Evolutionary conservation across 2,888 invertebrate species (phyloP).

Genomic region (Patella ulyssiponensis): DNA sequence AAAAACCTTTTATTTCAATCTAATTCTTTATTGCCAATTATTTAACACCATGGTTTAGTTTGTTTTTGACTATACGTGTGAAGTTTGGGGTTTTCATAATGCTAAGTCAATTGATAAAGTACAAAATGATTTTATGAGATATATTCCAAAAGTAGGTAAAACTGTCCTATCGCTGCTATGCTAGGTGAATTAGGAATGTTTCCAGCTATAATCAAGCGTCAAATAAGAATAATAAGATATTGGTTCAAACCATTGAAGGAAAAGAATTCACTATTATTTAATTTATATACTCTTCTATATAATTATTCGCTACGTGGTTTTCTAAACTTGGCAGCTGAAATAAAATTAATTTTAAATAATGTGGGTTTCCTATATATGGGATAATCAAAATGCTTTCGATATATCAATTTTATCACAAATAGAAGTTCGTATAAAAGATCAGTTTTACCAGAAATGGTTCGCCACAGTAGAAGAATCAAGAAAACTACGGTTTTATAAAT

Average conservation of each 20-base stretch:
- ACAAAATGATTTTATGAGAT: conserved; percentile 16
- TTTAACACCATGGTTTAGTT: too few relatives aligned
- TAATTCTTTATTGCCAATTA: too few relatives aligned
- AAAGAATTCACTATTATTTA: neutral
- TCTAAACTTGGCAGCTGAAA: neutral
- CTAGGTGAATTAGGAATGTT: neutral
- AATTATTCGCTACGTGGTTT: neutral
- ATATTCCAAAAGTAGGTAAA: neutral
- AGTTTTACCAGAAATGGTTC: neutral
- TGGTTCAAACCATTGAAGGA: neutral
- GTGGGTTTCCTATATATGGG: conserved; percentile 5
- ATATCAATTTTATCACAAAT: neutral
- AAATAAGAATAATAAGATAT: conserved; percentile 13
- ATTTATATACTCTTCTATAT: neutral
- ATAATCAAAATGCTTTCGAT: neutral
- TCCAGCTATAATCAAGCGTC: neutral
- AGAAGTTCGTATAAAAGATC: neutral
- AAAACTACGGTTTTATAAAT: neutral
- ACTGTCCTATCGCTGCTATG: neutral
- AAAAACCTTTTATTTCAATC: too few relatives aligned
- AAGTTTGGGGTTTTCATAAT: too few relatives aligned
- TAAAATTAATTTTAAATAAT: neutral
- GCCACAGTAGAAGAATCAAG: neutral
- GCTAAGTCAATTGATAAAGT: too few relatives aligned
- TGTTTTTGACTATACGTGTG: too few relatives aligned